phyloP scores from a whole-genome alignment of 2,888 invertebrate species.

The Hecatera dysodea region DNA sequence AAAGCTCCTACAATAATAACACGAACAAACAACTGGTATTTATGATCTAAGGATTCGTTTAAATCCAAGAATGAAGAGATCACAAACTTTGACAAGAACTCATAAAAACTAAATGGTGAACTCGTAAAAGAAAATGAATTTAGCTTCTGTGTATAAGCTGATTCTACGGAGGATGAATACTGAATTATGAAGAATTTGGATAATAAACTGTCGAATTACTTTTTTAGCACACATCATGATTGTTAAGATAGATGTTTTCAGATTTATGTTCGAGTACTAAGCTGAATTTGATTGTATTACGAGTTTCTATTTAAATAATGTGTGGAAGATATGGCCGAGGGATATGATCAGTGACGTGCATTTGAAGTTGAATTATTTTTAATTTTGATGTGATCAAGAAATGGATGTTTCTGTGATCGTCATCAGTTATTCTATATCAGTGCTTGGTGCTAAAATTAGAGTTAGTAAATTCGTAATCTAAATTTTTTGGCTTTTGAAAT shows the following conservation, averaged over 20 bases:
- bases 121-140: slow-evolving; percentile 65
- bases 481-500: too few species aligned
- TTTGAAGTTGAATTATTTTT: too few species aligned
- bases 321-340: too few species aligned
- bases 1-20: slow-evolving; percentile 1
- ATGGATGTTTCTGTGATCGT: too few species aligned
- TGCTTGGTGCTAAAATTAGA: too few species aligned
- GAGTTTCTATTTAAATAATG: too few species aligned
- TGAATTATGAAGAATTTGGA: slow-evolving; percentile 35
- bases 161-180: slow-evolving; percentile 50
- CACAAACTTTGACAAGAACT: slow-evolving; percentile 56
- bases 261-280: too few species aligned
- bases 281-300: too few species aligned
- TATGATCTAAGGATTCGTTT: slow-evolving; percentile 31
- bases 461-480: too few species aligned
- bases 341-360: too few species aligned
- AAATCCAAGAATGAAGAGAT: slow-evolving; percentile 49
- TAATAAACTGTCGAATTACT: slow-evolving; percentile 23
- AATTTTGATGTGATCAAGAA: too few species aligned
- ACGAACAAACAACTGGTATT: slow-evolving; percentile 33
- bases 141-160: slow-evolving; percentile 57
- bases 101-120: slow-evolving; percentile 63
- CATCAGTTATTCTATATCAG: too few species aligned
- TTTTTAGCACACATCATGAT: slow-evolving; percentile 11
- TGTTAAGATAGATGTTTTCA: not conserved